A percentile compares a stretch with the other conserved stretches of the same genome.
These are phyloP conservation scores for Diadegma fenestrale DNA, from an alignment of 2,888 invertebrate species.

Conservation along the genomic window DNA sequence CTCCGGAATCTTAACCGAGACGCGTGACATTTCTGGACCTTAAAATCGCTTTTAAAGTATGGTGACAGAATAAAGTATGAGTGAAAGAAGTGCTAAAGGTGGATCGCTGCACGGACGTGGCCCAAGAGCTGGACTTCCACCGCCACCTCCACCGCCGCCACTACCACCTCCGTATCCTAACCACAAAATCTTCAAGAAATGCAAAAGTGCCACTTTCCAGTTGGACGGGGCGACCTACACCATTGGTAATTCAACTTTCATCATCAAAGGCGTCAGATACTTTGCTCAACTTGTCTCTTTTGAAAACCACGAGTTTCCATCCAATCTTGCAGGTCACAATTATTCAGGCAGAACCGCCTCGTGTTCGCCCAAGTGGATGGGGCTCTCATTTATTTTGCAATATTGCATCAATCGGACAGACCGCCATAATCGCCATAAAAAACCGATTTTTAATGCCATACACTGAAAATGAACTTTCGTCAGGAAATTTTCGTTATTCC, in stretches of 20 bases:
- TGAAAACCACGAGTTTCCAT: background rate
- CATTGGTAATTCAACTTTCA: conserved; percentile 88
- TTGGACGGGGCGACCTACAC: conserved; percentile 95
- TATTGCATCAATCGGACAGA: too few species aligned
- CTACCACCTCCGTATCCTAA: conserved; percentile 73
- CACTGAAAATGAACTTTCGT: too few species aligned
- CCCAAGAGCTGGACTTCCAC: conserved; percentile 67
- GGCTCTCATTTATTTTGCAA: too few species aligned
- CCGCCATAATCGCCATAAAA: too few species aligned
- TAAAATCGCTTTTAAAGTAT: conserved; percentile 61
- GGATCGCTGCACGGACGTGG: conserved; percentile 67
- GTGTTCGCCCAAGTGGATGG: too few species aligned
- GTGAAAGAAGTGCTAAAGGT: conserved; percentile 69
- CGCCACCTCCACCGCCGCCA: conserved; percentile 74
- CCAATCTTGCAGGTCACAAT: too few species aligned
- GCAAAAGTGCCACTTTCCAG: conserved; percentile 95
- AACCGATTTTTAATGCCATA: too few species aligned
- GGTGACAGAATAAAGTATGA: conserved; percentile 72
- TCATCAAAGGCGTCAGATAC: background rate
- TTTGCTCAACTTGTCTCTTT: background rate
- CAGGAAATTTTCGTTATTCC: too few species aligned
- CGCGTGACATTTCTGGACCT: conserved; percentile 15
- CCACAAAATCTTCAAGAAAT: conserved; percentile 90
- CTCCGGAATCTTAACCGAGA: background rate
- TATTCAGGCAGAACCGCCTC: too few species aligned